phyloP scores from a whole-genome alignment of 2,113 vertebrate genomes.

The Toxotes chatareus region DNA sequence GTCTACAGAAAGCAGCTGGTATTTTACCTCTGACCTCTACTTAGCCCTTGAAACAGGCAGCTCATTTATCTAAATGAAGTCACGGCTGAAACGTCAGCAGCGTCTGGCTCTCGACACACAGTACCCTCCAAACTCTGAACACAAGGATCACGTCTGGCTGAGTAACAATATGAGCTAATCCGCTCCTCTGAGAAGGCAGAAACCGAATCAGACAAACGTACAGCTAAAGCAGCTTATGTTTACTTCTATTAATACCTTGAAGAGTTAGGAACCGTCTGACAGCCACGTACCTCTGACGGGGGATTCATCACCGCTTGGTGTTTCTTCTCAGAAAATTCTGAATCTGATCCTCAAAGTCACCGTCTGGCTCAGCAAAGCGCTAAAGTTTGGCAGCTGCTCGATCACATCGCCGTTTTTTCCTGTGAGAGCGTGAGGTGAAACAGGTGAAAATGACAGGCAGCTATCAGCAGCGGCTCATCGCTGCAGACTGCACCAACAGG shows the following conservation, averaged over 20 bases:
- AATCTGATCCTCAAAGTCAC: neutral
- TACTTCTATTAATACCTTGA: constrained; percentile 30
- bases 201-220: neutral
- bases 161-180: constrained; percentile 10
- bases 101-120: too few species aligned
- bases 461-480: constrained; percentile 23
- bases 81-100: neutral
- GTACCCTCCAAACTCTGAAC: neutral
- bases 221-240: constrained; percentile 54
- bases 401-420: neutral
- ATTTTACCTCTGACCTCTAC: constrained; percentile 26
- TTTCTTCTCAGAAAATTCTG: neutral
- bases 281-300: constrained; percentile 10
- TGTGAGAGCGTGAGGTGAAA: constrained; percentile 23
- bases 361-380: neutral
- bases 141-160: constrained; percentile 13
- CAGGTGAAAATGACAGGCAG: constrained; percentile 49
- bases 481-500: constrained; percentile 72
- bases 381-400: neutral
- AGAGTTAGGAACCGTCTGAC: constrained; percentile 24
- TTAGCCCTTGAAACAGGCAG: neutral
- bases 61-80: constrained; percentile 35
- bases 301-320: neutral
- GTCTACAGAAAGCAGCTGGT: neutral
- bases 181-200: constrained; percentile 30